Evolutionary conservation across 2,797 vertebrate species (phyloP).

Genomic region (Graptemys geographica): DNA sequence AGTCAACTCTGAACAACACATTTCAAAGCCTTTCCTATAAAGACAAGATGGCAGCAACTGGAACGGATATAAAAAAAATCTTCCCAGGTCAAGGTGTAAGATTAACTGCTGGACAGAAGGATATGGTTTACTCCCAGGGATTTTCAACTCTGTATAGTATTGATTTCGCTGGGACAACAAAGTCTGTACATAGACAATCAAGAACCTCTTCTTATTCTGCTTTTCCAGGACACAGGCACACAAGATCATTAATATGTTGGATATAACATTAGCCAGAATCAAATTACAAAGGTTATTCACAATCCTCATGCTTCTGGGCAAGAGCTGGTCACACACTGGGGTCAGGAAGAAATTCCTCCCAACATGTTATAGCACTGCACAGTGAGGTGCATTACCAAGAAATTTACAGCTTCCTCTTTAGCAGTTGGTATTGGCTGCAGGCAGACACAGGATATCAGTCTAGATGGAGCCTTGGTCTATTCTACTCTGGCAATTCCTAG

Average conservation of each 20-base stretch:
- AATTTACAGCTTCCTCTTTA: background rate
- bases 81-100: background rate
- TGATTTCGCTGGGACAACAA: background rate
- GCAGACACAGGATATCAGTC: background rate
- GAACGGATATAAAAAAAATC: background rate
- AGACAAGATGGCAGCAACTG: background rate
- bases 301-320: background rate
- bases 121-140: background rate
- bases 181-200: background rate
- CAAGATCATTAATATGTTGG: background rate
- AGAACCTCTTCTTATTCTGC: background rate
- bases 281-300: rapidly evolving
- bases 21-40: background rate
- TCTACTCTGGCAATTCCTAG: background rate
- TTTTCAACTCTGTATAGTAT: background rate
- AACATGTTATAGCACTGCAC: background rate
- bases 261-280: background rate
- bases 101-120: background rate
- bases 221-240: background rate
- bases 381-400: background rate
- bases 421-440: background rate
- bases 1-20: background rate
- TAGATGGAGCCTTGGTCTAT: background rate
- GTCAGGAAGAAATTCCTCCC: background rate
- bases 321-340: background rate